Conservation (phyloP, 2,113 vertebrate genomes). For the Labeo rohita region DNA sequence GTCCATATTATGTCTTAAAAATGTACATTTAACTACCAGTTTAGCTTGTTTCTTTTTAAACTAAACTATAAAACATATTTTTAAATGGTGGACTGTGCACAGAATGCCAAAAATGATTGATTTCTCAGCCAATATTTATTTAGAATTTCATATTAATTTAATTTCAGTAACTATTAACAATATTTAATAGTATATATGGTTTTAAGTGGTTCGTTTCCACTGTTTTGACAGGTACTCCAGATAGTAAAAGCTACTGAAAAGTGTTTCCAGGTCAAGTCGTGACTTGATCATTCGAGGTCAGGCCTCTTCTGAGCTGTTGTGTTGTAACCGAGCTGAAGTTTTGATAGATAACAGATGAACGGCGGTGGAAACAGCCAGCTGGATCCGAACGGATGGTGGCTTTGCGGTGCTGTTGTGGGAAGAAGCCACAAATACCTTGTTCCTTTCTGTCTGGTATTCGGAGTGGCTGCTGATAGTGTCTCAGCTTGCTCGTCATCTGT, state of each 20-base stretch:
- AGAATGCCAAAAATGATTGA: neutral
- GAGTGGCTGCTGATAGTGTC: slow-evolving; percentile 44
- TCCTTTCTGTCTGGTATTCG: slow-evolving; percentile 56
- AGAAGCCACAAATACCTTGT: slow-evolving; percentile 45
- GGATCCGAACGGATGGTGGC: slow-evolving; percentile 29
- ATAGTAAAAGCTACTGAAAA: slow-evolving; percentile 32
- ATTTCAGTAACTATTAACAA: neutral
- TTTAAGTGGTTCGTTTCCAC: neutral
- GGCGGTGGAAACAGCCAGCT: slow-evolving; percentile 38
- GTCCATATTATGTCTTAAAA: neutral
- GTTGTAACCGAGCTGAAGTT: slow-evolving; percentile 33
- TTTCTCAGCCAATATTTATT: neutral
- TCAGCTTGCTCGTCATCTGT: slow-evolving; percentile 51
- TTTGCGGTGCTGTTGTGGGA: slow-evolving; percentile 39
- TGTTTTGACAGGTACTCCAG: slow-evolving; percentile 12
- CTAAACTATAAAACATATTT: neutral
- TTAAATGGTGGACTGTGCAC: neutral
- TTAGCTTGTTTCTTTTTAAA: neutral
- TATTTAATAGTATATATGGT: neutral
- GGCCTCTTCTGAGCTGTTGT: slow-evolving; percentile 29
- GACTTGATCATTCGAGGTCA: slow-evolving; percentile 5
- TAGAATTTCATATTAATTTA: neutral
- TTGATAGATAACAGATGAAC: slow-evolving; percentile 51
- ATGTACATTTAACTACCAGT: neutral
- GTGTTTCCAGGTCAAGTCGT: slow-evolving; percentile 26